These are phyloP conservation scores for Ennomos erosarius DNA, from an alignment of 2,888 invertebrate species.

Conservation along the genomic window DNA sequence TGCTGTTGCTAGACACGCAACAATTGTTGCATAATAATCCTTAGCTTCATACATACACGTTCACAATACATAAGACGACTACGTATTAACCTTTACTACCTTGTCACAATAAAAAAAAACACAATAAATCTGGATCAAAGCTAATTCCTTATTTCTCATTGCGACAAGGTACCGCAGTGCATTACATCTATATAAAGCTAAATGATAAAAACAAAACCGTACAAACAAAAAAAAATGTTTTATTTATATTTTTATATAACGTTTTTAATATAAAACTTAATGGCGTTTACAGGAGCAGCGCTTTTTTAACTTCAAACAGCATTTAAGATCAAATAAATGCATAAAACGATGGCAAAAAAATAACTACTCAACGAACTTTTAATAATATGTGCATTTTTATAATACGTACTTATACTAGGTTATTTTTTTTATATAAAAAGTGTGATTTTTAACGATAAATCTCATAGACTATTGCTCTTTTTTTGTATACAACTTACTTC, in stretches of 20 bases:
- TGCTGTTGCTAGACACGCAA: not conserved
- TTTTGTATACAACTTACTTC: constrained; percentile 20
- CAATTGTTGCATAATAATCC: not conserved
- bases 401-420: constrained; percentile 25
- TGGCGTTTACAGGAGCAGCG: constrained; percentile 14
- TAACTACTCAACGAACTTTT: constrained; percentile 16
- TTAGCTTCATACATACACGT: not conserved
- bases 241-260: constrained; percentile 10
- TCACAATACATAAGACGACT: too few relatives aligned
- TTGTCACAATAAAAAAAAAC: constrained; percentile 10
- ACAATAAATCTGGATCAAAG: not conserved
- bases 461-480: constrained; percentile 26
- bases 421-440: constrained; percentile 18
- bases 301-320: constrained; percentile 10
- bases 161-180: constrained; percentile 8
- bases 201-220: constrained; percentile 14
- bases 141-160: not conserved
- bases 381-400: constrained; percentile 27
- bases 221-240: constrained; percentile 6
- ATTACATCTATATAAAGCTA: constrained; percentile 8
- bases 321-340: constrained; percentile 33
- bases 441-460: constrained; percentile 23
- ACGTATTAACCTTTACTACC: not conserved
- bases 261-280: constrained; percentile 21
- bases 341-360: constrained; percentile 29